These are phyloP conservation scores for Altica lythri DNA, from an alignment of 2,888 invertebrate species.

Conservation along the genomic window DNA sequence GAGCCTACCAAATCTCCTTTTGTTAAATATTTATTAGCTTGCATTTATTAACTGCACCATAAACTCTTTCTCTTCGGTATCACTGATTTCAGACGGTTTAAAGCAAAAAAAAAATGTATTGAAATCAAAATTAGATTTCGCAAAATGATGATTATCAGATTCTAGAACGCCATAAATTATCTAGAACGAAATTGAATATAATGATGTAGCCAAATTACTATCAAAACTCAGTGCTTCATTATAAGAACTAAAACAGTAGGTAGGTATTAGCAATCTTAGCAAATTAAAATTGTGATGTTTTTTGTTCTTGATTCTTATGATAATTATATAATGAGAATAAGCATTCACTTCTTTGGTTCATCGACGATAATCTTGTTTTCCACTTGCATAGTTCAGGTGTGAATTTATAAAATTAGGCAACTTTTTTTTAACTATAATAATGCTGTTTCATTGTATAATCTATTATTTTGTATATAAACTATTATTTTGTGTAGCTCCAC, in stretches of 20 bases:
- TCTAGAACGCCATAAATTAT: neutral
- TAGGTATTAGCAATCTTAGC: slow-evolving; percentile 7
- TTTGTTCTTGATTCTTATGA: slow-evolving; percentile 4
- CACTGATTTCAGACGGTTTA: neutral
- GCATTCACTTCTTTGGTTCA: slow-evolving; percentile 12
- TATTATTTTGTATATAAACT: no score
- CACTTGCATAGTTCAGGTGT: slow-evolving; percentile 10
- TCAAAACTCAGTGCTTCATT: slow-evolving; percentile 7
- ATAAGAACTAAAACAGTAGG: slow-evolving; percentile 5
- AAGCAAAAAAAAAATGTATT: neutral
- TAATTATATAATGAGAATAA: slow-evolving; percentile 21
- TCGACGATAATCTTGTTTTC: slow-evolving; percentile 13
- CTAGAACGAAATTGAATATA: neutral
- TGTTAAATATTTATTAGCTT: no score
- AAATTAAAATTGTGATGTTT: slow-evolving; percentile 13
- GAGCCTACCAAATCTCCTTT: no score
- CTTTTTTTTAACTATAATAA: slow-evolving; percentile 8
- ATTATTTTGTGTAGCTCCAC: slow-evolving; percentile 8
- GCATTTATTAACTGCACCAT: no score
- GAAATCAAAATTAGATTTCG: neutral
- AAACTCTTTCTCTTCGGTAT: neutral
- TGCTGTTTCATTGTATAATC: slow-evolving; percentile 14
- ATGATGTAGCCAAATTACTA: slow-evolving; percentile 3
- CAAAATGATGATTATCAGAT: no score
- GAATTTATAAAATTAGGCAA: slow-evolving; percentile 20